Evolutionary conservation across 30 jellyfish, hydroid and myxozoan species (phyloP), one percentile per base, ranked within the genome.

Genomic region (Chironex yamaguchii): DNA sequence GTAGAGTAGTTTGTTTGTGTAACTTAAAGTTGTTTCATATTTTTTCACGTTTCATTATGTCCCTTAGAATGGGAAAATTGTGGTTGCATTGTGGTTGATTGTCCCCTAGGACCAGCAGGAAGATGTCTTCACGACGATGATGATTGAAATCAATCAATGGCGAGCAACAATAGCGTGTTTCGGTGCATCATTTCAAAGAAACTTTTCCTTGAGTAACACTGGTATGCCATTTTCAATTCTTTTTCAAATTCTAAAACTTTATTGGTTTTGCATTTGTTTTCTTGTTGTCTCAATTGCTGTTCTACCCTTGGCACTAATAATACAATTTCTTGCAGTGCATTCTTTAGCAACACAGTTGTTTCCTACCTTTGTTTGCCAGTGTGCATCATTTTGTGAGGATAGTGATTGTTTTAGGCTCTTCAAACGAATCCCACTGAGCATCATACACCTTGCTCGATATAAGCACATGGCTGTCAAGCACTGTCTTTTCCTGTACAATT

Each of bases 361-460:
- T 66, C 83, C 65, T 80, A 73, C 84, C 85, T 68, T 49, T 80
- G 85, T 65, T 80, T 28, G 83, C 91, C 85, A 71, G 53, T 83
- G 23, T 80, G 84, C 83, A 65, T 62, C 84, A 64, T 69, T 48
- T 80, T 80, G 71, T 74, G 70, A 80, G 36, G 73, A 65, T 23
- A 62, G 85, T 63, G 49, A 17, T 65, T 48, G 84, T 65, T 11
- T 32, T 34, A 83, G 65, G 66, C 84, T 62, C 42, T 36, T 62
- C 85, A 80, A 80, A 73, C 86, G 85, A 21, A 65, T 80, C 64
- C 91, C 91, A 22, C 74, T 22, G 50, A 53, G 53, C 36, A 52
- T 66, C 84, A 62, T 62, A 28, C 23, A 73, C 49, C 73, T 80
- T 65, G 86, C 42, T 80, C 54, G 91, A 27, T 66, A 80, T 62